Base-by-base conservation (phyloP, 1,140 invertebrate species). In the Drosophila repleta region DNA sequence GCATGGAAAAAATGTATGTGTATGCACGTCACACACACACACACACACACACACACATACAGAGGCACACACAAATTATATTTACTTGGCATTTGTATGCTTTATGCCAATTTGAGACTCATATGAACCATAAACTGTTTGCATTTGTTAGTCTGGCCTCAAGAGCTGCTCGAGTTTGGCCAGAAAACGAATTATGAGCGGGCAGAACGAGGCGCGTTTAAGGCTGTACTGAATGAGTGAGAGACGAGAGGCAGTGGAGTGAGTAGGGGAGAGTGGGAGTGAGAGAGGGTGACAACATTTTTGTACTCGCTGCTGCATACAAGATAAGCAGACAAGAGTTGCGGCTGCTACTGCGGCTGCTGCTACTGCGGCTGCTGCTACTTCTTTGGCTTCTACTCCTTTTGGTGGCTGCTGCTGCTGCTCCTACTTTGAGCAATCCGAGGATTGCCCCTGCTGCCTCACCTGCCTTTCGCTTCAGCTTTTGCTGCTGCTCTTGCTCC, bases 71-170 rank as follows among this genome's bases (percentile, higher is more conserved):
- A 24, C 8, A 56, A 70, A 70, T 70, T 56, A 65, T 70, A 70
- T 65, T 70, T 70, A 46, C 53, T 41, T 55, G 58, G 49, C 58
- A 70, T 70, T 70, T 70, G 67, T 64, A 56, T 70, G 51, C 67
- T 65, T 71, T 58, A 71, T 66, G 53, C 68, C 52, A 71, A 66
- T 58, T 66, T 15, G n/a, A 58, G 66, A 39, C 62, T 52, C 62
- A 71, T 45, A 66, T 71, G 62, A 71, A 66, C n/a, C 68, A 71
- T 66, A 66, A 71, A 71, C 62, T 66, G 68, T 71, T 71, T 66
- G 62, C 68, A 52, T 66, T 45, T 66, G 61, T 57, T 65, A 20
- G 62, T 55, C 45, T 56, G 49, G 53, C 26, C 57, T 62, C 57
- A 39, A 69, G 57, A 46, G 66, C 24, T 17, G 37, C 32, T 64